Evolutionary conservation across 2,113 vertebrate species (phyloP), one percentile per base, ranked within the genome.

Genomic region (Pionites leucogaster): DNA sequence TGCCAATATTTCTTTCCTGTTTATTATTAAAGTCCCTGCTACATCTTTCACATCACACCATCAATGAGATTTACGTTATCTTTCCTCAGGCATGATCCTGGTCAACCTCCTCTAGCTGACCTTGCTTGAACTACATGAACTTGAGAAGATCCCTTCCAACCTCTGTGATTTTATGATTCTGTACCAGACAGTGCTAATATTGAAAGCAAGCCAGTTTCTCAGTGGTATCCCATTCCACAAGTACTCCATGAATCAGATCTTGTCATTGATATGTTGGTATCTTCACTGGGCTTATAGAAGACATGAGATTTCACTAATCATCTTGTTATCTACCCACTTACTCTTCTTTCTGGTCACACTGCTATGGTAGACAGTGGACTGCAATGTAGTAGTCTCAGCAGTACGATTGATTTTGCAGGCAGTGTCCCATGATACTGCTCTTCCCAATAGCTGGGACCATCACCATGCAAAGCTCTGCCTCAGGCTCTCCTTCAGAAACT

Each of bases 211-310:
- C 22, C 5, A 13, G 10, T 88, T 77, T 69, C 39, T 62, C 15
- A 20, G 19, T 29, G 41, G 2, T 27, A 42, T 42, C 33, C 15
- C 11, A 27, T 37, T 46, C 17, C 24, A 44, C 6, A 60, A 37
- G 14, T 2, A 28, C 27, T 35, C 1, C 11, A 22, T 35, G 13
- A 53, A 50, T n/a, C 23, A 39, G 47, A 72, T 22, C 7, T 78
- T 84, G 55, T 71, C n/a, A 28, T 68, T 0, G 0, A 3, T 31
- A 2, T 29, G 13, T 16, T 69, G 29, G 3, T 47, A 27, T 7
- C 10, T 69, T 50, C 72, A 67, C 5, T 57, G 15, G 9, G 12
- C n/a, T 80, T 83, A 17, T 7, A 42, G 47, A 8, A 91, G 8
- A 50, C 16, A 7, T 47, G n/a, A 59, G 18, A 53, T 57, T 60